These are phyloP conservation scores for Ridgeia piscesae DNA, from an alignment of 1,140 invertebrate species.

Conservation along the genomic window DNA sequence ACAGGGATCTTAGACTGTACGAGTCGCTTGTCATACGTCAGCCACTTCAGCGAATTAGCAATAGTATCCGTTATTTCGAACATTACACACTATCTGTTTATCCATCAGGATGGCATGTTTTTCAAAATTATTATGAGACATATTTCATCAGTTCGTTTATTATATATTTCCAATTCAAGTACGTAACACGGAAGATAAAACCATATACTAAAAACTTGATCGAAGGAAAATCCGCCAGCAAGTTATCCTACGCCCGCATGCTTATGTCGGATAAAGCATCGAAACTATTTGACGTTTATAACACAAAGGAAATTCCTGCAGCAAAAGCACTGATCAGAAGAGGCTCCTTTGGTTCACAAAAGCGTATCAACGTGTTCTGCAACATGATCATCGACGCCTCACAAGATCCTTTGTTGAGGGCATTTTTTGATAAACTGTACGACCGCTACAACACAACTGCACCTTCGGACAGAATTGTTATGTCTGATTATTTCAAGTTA, in stretches of 20 bases:
- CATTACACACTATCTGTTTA: neutral
- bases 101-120: too few species aligned
- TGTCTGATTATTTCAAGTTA: neutral
- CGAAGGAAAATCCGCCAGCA: neutral
- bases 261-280: neutral
- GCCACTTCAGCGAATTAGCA: neutral
- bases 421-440: neutral
- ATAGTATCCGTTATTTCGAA: neutral
- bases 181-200: neutral
- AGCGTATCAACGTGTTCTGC: neutral
- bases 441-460: neutral
- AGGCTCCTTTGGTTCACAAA: neutral
- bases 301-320: neutral
- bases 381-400: neutral
- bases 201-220: neutral
- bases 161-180: neutral
- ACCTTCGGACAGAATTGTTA: neutral
- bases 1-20: neutral
- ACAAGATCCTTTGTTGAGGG: neutral
- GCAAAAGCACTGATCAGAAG: neutral
- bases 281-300: neutral
- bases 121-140: too few species aligned
- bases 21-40: neutral
- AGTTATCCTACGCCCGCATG: neutral
- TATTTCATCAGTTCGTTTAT: neutral